These are phyloP conservation scores for Leucoraja erinaceus DNA, from an alignment of 2,113 vertebrate genomes.

Conservation along the genomic window DNA sequence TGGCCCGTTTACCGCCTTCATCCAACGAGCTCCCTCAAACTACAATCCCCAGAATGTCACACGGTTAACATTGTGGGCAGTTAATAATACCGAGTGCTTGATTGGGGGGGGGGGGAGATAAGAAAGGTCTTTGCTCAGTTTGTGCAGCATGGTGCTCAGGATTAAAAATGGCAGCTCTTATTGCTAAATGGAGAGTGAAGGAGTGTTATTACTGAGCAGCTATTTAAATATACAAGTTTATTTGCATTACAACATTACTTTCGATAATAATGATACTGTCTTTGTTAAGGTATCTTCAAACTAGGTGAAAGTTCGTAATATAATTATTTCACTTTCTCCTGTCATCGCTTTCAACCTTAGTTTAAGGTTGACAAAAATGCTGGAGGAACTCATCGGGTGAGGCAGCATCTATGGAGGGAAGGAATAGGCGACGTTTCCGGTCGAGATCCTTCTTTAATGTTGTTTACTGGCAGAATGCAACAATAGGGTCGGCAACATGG, in stretches of 20 bases:
- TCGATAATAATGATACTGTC: background rate
- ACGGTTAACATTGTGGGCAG: background rate
- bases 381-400: too few relatives aligned
- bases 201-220: background rate
- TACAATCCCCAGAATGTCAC: background rate
- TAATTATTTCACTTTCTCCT: background rate
- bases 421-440: too few relatives aligned
- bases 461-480: background rate
- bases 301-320: background rate
- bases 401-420: too few relatives aligned
- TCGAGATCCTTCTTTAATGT: too few relatives aligned
- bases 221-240: background rate
- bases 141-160: constrained; percentile 3
- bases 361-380: background rate
- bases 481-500: too few relatives aligned
- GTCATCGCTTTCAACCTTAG: background rate
- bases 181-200: background rate
- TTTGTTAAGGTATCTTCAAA: background rate
- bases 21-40: rapidly evolving
- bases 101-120: constrained; percentile 20
- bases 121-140: background rate
- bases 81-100: background rate
- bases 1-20: too few relatives aligned
- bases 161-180: background rate
- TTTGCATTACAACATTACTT: background rate